These are phyloP conservation scores for Phthorimaea operculella DNA, from an alignment of 1,140 invertebrate genomes.

Conservation along the genomic window DNA sequence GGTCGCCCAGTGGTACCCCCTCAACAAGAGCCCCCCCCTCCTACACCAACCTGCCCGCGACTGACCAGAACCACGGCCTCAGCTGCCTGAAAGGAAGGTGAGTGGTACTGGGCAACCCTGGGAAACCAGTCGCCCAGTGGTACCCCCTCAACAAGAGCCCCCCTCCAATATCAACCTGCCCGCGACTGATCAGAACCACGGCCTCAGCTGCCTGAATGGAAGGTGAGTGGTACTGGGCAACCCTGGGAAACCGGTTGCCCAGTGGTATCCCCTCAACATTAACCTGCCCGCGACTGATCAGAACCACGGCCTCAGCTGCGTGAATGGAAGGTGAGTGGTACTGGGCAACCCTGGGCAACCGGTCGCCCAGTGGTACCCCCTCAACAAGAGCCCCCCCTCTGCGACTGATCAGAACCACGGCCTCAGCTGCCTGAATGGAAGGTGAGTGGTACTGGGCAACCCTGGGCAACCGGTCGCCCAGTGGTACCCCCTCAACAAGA, in stretches of 20 bases:
- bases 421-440: neutral
- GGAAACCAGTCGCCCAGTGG: constrained; percentile 89
- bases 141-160: constrained; percentile 80
- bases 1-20: constrained; percentile 86
- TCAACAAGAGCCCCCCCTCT: constrained; percentile 72
- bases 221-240: constrained; percentile 55
- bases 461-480: constrained; percentile 86
- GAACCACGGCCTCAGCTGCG: constrained; percentile 71
- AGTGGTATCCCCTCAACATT: constrained; percentile 86
- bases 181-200: constrained; percentile 66
- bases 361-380: constrained; percentile 86
- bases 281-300: constrained; percentile 66
- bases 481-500: constrained; percentile 84
- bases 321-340: constrained; percentile 79
- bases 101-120: constrained; percentile 86
- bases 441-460: constrained; percentile 88
- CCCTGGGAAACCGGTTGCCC: constrained; percentile 69
- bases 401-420: neutral
- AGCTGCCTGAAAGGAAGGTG: neutral
- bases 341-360: constrained; percentile 85
- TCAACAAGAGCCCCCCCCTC: constrained; percentile 72
- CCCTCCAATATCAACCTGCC: constrained; percentile 69
- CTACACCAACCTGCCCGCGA: neutral
- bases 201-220: constrained; percentile 74
- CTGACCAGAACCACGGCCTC: neutral